Percentiles rank a stretch among this genome's conserved stretches.
Conservation (phyloP, 2,797 vertebrate genomes). For the Acomys russatus region DNA sequence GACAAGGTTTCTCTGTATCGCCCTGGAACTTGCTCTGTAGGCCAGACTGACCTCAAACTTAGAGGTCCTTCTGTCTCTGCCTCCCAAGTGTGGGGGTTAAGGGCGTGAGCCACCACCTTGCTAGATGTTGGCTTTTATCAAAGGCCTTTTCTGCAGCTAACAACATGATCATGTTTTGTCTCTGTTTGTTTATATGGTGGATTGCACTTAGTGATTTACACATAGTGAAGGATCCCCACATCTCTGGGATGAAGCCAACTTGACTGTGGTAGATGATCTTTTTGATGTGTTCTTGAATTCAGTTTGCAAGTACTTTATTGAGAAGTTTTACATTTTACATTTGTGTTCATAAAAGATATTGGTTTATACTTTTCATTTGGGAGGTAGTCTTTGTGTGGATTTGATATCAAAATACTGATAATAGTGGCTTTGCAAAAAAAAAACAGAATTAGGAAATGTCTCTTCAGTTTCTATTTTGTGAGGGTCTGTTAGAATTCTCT, state of each 20-base stretch:
- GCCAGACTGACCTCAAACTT: too few species aligned
- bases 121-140: neutral
- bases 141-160: neutral
- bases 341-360: too few species aligned
- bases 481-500: neutral
- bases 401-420: neutral
- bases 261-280: neutral
- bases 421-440: neutral
- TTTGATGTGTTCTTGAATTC: neutral
- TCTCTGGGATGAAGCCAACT: neutral
- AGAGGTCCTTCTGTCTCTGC: too few species aligned
- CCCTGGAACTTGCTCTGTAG: too few species aligned
- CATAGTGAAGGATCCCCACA: neutral
- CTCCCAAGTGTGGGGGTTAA: too few species aligned
- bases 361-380: neutral
- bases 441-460: neutral
- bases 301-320: too few species aligned
- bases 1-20: too few species aligned
- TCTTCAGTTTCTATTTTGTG: neutral
- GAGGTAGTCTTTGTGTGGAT: neutral
- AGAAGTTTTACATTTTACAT: too few species aligned
- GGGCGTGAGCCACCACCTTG: neutral
- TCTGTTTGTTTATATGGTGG: neutral
- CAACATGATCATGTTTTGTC: neutral
- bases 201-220: neutral